Evolutionary conservation across 2,797 vertebrate species (phyloP).

Genomic region (Triplophysa yarkandensis): DNA sequence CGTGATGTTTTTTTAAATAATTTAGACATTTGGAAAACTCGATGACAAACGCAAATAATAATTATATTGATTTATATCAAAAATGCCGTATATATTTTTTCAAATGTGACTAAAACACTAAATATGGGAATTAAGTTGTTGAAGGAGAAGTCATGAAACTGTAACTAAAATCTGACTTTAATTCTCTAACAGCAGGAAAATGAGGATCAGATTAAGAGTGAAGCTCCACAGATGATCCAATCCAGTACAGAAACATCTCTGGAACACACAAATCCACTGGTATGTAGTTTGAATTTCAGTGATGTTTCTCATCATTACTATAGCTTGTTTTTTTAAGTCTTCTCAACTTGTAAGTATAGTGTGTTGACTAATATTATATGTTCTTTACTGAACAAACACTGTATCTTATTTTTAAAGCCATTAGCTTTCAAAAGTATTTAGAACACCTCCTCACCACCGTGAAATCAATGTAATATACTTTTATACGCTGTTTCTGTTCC

Average conservation of each 20-base stretch:
- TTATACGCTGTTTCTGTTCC: background rate
- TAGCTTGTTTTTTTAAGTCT: too few species aligned
- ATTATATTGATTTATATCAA: too few species aligned
- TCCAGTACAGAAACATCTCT: background rate
- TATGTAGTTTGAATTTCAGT: background rate
- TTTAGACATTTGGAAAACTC: too few species aligned
- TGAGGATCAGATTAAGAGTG: slow-evolving; percentile 1
- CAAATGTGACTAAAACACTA: too few species aligned
- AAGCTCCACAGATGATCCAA: slow-evolving; percentile 6
- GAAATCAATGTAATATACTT: too few species aligned
- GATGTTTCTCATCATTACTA: background rate
- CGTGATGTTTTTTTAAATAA: too few species aligned
- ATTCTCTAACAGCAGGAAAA: slow-evolving; percentile 20
- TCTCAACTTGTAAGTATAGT: too few species aligned
- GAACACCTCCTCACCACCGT: background rate
- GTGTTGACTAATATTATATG: background rate
- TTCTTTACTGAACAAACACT: background rate
- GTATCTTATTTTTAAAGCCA: background rate
- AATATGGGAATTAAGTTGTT: too few species aligned
- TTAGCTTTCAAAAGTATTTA: background rate
- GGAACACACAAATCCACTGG: slow-evolving; percentile 43
- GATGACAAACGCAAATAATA: too few species aligned
- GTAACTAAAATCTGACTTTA: background rate
- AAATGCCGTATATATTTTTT: too few species aligned
- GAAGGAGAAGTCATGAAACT: background rate